phyloP scores from a whole-genome alignment of 64 coral and sea anemone genomes.

The Pachyseris speciosa region DNA sequence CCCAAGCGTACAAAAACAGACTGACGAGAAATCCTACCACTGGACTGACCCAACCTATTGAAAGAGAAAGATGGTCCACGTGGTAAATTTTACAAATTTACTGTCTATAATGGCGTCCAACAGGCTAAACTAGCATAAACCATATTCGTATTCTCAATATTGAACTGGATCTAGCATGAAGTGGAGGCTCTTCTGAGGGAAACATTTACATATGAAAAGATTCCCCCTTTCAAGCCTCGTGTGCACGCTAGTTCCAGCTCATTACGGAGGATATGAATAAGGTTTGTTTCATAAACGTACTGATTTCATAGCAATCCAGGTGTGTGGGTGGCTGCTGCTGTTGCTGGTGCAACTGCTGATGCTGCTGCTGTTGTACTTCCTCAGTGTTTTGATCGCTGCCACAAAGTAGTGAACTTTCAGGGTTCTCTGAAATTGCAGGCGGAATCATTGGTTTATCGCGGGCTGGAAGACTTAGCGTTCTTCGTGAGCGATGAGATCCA shows the following conservation, averaged over 20 bases:
- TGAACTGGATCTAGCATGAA: no score
- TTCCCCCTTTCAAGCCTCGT: no score
- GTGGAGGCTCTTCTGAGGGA: no score
- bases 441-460: slow-evolving; percentile 73
- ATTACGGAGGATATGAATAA: no score
- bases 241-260: no score
- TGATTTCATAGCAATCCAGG: not conserved
- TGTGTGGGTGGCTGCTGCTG: not conserved
- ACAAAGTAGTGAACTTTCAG: not conserved
- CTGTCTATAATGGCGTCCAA: no score
- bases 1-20: slow-evolving; percentile 63
- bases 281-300: not conserved
- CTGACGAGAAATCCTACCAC: slow-evolving; percentile 51
- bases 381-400: not conserved
- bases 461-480: slow-evolving; percentile 73
- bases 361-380: not conserved
- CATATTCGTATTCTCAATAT: no score
- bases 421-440: slow-evolving; percentile 27
- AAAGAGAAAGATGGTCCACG: not conserved
- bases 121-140: no score
- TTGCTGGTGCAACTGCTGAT: not conserved
- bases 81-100: no score
- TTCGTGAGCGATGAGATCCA: slow-evolving; percentile 38
- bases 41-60: slow-evolving; percentile 54
- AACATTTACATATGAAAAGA: no score